Percentiles rank a stretch among this genome's conserved stretches.
phyloP scores from a whole-genome alignment of 2,888 invertebrate species.

The Baronia brevicornis region DNA sequence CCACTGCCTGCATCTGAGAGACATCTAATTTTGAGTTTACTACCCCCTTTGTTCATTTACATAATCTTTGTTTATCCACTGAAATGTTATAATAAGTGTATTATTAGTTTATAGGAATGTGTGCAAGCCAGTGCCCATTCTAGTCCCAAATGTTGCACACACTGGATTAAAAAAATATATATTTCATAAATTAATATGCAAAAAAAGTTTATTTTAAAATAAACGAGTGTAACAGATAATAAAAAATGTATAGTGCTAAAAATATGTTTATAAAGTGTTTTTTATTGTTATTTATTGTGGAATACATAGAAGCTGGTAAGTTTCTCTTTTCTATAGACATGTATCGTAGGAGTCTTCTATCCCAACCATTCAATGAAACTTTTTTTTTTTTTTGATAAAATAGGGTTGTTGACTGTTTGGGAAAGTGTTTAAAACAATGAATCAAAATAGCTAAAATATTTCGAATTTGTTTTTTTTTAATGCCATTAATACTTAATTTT shows the following conservation, averaged over 20 bases:
- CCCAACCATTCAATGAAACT: no score
- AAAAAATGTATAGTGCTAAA: conserved; percentile 21
- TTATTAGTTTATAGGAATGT: conserved; percentile 21
- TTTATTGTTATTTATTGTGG: conserved; percentile 35
- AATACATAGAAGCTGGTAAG: conserved; percentile 41
- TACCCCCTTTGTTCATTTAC: conserved; percentile 1
- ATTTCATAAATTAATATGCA: conserved; percentile 14
- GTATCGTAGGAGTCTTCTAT: no score
- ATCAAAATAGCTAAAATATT: no score
- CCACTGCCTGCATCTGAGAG: neutral
- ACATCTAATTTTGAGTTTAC: conserved; percentile 2
- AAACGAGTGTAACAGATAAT: no score
- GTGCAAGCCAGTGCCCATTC: conserved; percentile 18
- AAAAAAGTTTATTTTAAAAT: conserved; percentile 1
- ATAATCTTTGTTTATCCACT: conserved; percentile 15
- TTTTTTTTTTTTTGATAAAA: no score
- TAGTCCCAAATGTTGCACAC: conserved; percentile 21
- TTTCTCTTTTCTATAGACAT: conserved; percentile 14
- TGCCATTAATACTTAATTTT: no score
- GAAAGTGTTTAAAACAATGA: no score
- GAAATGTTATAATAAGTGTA: conserved; percentile 17
- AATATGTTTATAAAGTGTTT: conserved; percentile 48
- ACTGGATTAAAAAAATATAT: conserved; percentile 7
- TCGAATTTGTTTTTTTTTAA: no score
- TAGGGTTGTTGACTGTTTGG: no score